These are phyloP conservation scores for Chelon auratus DNA, from an alignment of 2,797 vertebrate genomes.

Conservation along the genomic window DNA sequence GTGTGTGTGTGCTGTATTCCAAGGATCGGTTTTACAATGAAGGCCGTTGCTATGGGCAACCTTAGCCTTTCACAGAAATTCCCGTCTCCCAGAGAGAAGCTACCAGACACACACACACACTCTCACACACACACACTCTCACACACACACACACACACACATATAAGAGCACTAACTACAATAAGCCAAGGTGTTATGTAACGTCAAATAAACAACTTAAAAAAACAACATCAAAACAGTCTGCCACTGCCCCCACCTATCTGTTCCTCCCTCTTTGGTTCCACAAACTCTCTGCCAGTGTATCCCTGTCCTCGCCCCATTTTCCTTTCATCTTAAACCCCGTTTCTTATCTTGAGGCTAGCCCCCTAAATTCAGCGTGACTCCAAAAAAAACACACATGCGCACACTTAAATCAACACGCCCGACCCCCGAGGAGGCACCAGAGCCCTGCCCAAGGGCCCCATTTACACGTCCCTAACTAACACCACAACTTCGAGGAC, in stretches of 20 bases:
- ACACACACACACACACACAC: conserved; percentile 40
- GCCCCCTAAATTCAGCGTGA: conserved; percentile 56
- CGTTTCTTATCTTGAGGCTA: conserved; percentile 65
- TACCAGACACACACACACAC: conserved; percentile 48
- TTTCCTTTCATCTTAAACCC: conserved; percentile 74
- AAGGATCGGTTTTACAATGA: conserved; percentile 78
- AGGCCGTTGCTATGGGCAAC: conserved; percentile 86
- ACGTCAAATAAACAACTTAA: conserved; percentile 74
- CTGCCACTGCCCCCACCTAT: conserved; percentile 27
- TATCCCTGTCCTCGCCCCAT: conserved; percentile 53
- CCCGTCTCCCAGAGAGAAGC: conserved; percentile 71
- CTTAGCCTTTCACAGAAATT: conserved; percentile 82
- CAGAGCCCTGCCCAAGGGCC: conserved; percentile 51
- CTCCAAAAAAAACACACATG: conserved; percentile 46
- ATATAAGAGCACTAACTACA: conserved; percentile 48
- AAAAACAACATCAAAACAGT: conserved; percentile 66
- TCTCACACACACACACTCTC: conserved; percentile 40
- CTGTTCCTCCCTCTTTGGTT: conserved; percentile 36
- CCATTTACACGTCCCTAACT: conserved; percentile 43
- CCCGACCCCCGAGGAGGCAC: conserved; percentile 51
- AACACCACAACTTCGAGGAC: conserved; percentile 45
- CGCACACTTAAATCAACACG: conserved; percentile 68
- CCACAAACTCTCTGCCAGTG: conserved; percentile 54
- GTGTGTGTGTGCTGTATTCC: conserved; percentile 63
- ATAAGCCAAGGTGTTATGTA: conserved; percentile 73